phyloP scores from a whole-genome alignment of 1,140 invertebrate genomes.

The Drosophila elegans region DNA sequence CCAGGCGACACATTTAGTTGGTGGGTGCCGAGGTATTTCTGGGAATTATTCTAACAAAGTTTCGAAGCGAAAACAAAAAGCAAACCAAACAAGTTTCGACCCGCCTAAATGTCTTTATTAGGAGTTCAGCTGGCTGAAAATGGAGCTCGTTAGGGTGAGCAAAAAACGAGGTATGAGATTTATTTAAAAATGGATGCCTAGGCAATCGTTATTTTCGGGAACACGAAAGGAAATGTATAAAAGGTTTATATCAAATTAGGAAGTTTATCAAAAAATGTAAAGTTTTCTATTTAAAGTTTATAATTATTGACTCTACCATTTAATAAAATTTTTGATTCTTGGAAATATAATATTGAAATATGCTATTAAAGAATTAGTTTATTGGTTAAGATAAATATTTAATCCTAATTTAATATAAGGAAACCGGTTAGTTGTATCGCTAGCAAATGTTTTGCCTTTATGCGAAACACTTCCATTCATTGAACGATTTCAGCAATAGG shows the following conservation, averaged over 20 bases:
- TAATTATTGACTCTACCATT: background rate
- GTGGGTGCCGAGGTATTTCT: conserved; percentile 44
- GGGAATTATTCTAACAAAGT: conserved; percentile 50
- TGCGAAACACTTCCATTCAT: no score
- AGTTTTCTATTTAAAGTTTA: background rate
- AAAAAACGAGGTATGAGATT: conserved; percentile 30
- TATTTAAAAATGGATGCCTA: background rate
- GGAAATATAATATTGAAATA: no score
- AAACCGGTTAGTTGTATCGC: conserved; percentile 6
- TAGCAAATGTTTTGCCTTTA: no score
- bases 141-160: conserved; percentile 43
- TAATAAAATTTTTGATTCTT: no score
- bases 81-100: conserved; percentile 64
- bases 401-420: no score
- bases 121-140: conserved; percentile 39
- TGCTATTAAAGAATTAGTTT: background rate
- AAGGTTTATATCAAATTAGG: background rate
- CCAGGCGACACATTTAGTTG: conserved; percentile 65
- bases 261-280: background rate
- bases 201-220: background rate
- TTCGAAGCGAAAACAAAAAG: conserved; percentile 13
- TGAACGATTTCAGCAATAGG: conserved; percentile 28
- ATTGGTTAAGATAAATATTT: no score
- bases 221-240: background rate
- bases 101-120: conserved; percentile 76